phyloP scores from a whole-genome alignment of 2,797 vertebrate genomes.

The Sebastes steindachneri region DNA sequence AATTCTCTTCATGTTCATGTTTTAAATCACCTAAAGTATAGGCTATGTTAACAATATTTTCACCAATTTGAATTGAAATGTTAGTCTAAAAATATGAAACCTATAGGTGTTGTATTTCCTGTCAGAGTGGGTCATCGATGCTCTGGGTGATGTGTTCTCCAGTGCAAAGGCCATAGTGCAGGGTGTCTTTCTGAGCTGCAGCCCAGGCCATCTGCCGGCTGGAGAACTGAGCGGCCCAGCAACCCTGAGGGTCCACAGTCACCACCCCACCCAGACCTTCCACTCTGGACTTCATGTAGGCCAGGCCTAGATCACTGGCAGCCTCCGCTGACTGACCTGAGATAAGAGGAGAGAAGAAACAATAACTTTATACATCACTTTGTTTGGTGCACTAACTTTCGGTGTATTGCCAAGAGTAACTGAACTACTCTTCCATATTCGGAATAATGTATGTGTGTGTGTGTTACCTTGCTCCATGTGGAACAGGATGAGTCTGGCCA shows the following conservation, averaged over 20 bases:
- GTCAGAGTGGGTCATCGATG: slow-evolving; percentile 37
- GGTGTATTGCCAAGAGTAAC: too few relatives aligned
- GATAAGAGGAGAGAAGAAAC: slow-evolving; percentile 7
- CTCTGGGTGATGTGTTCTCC: slow-evolving; percentile 78
- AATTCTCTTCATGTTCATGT: too few relatives aligned
- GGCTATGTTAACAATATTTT: too few relatives aligned
- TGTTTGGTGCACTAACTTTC: too few relatives aligned
- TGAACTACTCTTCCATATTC: too few relatives aligned
- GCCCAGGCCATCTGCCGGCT: slow-evolving; percentile 93
- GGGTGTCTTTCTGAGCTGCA: slow-evolving; percentile 82
- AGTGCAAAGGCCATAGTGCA: slow-evolving; percentile 84
- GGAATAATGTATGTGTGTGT: background rate
- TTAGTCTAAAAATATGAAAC: background rate
- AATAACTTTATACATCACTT: background rate
- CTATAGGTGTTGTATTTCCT: too few relatives aligned
- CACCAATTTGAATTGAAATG: too few relatives aligned
- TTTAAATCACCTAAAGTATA: too few relatives aligned
- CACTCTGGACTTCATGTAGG: slow-evolving; percentile 89
- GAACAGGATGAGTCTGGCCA: slow-evolving; percentile 90
- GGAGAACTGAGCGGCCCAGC: slow-evolving; percentile 90
- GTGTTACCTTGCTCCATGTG: slow-evolving; percentile 92
- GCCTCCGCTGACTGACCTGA: slow-evolving; percentile 87
- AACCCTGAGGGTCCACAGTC: slow-evolving; percentile 86
- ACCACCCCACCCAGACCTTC: slow-evolving; percentile 88
- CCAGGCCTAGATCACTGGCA: slow-evolving; percentile 86